phyloP scores from a whole-genome alignment of 92 coral and sea anemone species.

The Palythoa heliodiscus region DNA sequence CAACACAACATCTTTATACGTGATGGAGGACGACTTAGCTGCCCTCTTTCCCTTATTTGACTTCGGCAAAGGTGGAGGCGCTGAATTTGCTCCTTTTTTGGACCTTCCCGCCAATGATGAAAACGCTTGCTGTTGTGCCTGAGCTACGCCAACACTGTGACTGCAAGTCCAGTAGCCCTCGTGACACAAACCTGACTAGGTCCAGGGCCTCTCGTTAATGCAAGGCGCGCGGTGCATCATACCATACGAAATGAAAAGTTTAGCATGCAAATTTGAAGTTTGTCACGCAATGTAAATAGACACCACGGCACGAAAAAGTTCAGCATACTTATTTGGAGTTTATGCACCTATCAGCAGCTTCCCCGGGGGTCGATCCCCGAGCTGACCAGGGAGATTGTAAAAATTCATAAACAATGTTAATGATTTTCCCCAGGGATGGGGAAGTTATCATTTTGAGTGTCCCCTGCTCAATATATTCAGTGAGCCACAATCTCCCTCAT shows the following conservation, averaged over 20 bases:
- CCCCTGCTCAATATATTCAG: too few species aligned
- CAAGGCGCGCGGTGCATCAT: conserved; percentile 25
- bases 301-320: neutral
- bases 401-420: too few species aligned
- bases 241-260: conserved; percentile 13
- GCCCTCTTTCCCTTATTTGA: conserved; percentile 6
- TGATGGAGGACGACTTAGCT: conserved; percentile 24
- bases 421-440: too few species aligned
- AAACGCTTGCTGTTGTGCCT: conserved; percentile 1
- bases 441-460: too few species aligned
- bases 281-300: conserved; percentile 14
- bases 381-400: too few species aligned
- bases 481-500: too few species aligned
- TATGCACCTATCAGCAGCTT: too few species aligned
- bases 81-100: conserved; percentile 4
- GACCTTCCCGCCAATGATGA: conserved; percentile 15
- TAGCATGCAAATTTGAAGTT: conserved; percentile 20
- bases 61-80: conserved; percentile 20
- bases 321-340: conserved; percentile 6
- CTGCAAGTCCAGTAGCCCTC: conserved; percentile 17
- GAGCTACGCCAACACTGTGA: conserved; percentile 27
- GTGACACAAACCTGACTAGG: conserved; percentile 10
- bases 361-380: too few species aligned
- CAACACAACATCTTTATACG: conserved; percentile 47
- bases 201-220: conserved; percentile 3